Percentiles rank a stretch among this genome's conserved stretches.
These are phyloP conservation scores for Laticauda laticaudata DNA, from an alignment of 2,113 vertebrate species.

Conservation along the genomic window DNA sequence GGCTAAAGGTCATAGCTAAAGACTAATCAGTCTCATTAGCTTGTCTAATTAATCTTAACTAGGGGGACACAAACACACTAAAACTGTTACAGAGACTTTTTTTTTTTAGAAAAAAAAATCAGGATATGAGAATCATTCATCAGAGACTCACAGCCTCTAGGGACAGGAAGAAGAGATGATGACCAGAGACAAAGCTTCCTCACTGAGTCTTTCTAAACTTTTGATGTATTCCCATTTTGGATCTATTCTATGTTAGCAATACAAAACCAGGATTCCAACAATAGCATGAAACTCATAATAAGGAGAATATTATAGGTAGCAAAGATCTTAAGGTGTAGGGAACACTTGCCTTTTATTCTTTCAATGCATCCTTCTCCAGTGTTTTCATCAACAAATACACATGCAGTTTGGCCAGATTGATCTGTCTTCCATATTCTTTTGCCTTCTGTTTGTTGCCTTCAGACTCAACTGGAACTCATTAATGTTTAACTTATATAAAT, in stretches of 20 bases:
- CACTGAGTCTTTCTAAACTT: conserved; percentile 44
- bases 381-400: conserved; percentile 7
- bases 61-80: conserved; percentile 75
- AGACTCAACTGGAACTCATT: conserved; percentile 54
- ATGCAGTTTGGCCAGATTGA: not conserved
- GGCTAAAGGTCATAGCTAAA: conserved; percentile 79
- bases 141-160: conserved; percentile 71
- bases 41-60: conserved; percentile 85
- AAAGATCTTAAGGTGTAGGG: not conserved
- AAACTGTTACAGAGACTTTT: conserved; percentile 72
- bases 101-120: conserved; percentile 63
- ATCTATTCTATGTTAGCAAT: not conserved
- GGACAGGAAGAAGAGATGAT: conserved; percentile 75
- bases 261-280: not conserved
- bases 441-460: conserved; percentile 33
- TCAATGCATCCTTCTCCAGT: not conserved
- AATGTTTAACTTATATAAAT: conserved; percentile 67
- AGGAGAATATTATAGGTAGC: not conserved
- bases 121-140: conserved; percentile 81
- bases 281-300: not conserved
- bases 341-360: conserved; percentile 36
- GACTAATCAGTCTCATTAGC: conserved; percentile 86
- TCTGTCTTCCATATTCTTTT: conserved; percentile 17
- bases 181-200: conserved; percentile 61
- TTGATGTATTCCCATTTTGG: not conserved